These are phyloP conservation scores for Brachyopa scutellaris DNA, from an alignment of 2,888 invertebrate species.

Conservation along the genomic window DNA sequence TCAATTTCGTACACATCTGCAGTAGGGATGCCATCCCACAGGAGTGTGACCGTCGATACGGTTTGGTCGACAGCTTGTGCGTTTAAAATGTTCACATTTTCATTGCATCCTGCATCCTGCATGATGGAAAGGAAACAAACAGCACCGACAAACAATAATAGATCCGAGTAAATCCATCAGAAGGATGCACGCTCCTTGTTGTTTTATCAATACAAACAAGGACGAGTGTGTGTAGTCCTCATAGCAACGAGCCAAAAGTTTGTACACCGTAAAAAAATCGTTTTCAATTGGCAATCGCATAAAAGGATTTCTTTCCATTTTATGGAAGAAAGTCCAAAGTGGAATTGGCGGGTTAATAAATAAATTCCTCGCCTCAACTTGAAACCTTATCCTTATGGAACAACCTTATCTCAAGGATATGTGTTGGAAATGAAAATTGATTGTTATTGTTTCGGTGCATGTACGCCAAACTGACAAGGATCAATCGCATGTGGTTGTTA, in stretches of 20 bases:
- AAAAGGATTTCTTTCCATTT: constrained; percentile 39
- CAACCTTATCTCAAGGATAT: too few species aligned
- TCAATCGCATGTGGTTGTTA: too few species aligned
- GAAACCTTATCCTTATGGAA: not conserved
- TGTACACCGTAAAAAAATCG: constrained; percentile 33
- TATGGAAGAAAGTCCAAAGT: constrained; percentile 8
- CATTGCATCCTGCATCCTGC: constrained; percentile 3
- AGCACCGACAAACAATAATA: constrained; percentile 9
- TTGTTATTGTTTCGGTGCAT: constrained; percentile 13
- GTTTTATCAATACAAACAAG: constrained; percentile 29
- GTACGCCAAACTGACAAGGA: too few species aligned
- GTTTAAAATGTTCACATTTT: constrained; percentile 74
- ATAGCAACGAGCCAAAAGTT: constrained; percentile 20
- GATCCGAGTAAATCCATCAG: not conserved
- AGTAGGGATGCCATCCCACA: constrained; percentile 76
- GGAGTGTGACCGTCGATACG: constrained; percentile 76
- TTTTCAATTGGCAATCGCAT: constrained; percentile 32
- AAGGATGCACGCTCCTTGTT: not conserved
- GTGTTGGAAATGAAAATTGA: constrained; percentile 22
- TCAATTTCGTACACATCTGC: constrained; percentile 79
- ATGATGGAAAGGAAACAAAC: constrained; percentile 64
- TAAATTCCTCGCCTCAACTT: constrained; percentile 2
- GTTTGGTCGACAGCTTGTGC: constrained; percentile 76
- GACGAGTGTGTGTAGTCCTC: not conserved
- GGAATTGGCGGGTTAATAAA: constrained; percentile 34